phyloP scores from a whole-genome alignment of 1,140 invertebrate genomes.

The Bombus cullumanus region DNA sequence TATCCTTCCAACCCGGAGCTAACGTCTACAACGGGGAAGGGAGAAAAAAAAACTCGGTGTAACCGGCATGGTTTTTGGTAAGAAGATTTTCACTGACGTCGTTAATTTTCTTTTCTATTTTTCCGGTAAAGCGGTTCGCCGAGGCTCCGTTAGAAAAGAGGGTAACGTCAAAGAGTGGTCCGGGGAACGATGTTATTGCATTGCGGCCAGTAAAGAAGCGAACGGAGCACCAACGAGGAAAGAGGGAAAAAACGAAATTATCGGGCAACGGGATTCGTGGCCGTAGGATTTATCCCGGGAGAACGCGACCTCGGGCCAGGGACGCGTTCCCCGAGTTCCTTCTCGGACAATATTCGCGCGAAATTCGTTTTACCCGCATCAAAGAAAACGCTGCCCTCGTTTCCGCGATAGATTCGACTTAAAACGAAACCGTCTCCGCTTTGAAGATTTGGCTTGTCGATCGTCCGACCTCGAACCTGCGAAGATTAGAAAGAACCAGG shows the following conservation, averaged over 20 bases:
- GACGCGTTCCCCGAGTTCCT: not conserved
- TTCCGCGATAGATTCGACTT: not conserved
- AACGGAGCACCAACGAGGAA: not conserved
- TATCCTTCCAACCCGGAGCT: slow-evolving; percentile 27
- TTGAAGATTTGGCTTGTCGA: not conserved
- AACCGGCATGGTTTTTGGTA: slow-evolving; percentile 30
- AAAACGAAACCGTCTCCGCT: not conserved
- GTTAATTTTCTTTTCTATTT: slow-evolving; percentile 50
- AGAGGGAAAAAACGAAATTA: slow-evolving; percentile 37
- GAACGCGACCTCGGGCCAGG: not conserved
- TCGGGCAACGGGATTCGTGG: slow-evolving; percentile 5
- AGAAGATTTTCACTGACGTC: slow-evolving; percentile 44
- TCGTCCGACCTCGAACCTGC: not conserved
- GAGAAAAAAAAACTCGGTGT: slow-evolving; percentile 7
- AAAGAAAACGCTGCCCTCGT: slow-evolving; percentile 12
- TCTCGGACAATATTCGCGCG: slow-evolving; percentile 20
- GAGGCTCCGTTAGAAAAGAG: not conserved
- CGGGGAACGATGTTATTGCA: slow-evolving; percentile 25
- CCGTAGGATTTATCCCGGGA: slow-evolving; percentile 9
- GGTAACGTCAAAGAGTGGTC: slow-evolving; percentile 12
- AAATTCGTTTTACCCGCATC: slow-evolving; percentile 36
- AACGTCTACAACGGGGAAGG: not conserved
- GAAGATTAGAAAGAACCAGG: slow-evolving; percentile 5
- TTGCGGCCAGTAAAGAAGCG: slow-evolving; percentile 9
- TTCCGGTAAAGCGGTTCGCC: not conserved